Percentiles rank a stretch among this genome's conserved stretches.
Evolutionary conservation across 1,140 invertebrate species (phyloP).

Genomic region (Oryctes rhinoceros): DNA sequence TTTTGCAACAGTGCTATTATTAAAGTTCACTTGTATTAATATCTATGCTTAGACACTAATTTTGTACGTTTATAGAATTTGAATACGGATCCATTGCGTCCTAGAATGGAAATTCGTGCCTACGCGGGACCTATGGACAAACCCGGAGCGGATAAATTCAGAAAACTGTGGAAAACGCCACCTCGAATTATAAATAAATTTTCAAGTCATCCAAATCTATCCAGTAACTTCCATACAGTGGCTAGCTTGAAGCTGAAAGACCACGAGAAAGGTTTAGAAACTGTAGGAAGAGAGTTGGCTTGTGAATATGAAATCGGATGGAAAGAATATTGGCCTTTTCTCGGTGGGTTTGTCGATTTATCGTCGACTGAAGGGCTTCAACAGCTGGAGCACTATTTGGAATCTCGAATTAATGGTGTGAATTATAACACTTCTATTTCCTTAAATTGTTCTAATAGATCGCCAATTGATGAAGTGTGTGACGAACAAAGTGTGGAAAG

Average conservation of each 20-base stretch:
- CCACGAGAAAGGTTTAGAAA: conserved; percentile 84
- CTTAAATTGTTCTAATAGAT: conserved; percentile 12
- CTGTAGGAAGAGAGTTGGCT: conserved; percentile 80
- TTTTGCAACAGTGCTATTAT: too few relatives aligned
- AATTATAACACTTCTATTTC: neutral
- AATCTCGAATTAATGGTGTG: conserved; percentile 7
- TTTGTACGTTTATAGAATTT: conserved; percentile 62
- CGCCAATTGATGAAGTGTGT: neutral
- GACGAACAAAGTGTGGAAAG: conserved; percentile 52
- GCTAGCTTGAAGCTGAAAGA: conserved; percentile 73
- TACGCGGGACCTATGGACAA: conserved; percentile 87
- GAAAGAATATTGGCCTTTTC: conserved; percentile 92
- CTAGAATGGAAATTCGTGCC: conserved; percentile 77
- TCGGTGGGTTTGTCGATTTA: conserved; percentile 82
- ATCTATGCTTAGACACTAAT: too few relatives aligned
- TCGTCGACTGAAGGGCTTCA: conserved; percentile 73
- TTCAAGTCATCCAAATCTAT: conserved; percentile 44
- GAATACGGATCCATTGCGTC: conserved; percentile 71
- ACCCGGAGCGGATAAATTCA: conserved; percentile 75
- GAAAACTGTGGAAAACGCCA: conserved; percentile 83
- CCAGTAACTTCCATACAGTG: conserved; percentile 46
- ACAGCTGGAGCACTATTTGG: conserved; percentile 79
- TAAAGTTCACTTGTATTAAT: too few relatives aligned
- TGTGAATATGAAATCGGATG: conserved; percentile 79
- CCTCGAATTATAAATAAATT: conserved; percentile 63